Evolutionary conservation across 1,140 invertebrate genomes (phyloP).

Genomic region (Pararge aegeria): DNA sequence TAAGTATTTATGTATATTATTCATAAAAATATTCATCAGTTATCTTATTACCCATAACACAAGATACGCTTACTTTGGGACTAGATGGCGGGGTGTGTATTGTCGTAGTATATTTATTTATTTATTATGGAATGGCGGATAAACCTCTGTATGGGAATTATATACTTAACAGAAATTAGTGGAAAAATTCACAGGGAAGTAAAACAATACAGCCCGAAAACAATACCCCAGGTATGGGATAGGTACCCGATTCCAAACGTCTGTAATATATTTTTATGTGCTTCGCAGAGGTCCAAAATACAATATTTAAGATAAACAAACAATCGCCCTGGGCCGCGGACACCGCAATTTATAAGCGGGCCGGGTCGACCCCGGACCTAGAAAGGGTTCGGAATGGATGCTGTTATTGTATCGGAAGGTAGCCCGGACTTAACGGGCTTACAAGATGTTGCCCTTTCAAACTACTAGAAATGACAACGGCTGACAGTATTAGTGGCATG

Average conservation of each 20-base stretch:
- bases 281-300: slow-evolving; percentile 23
- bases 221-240: background rate
- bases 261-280: slow-evolving; percentile 30
- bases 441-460: slow-evolving; percentile 21
- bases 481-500: too few relatives aligned
- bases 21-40: too few relatives aligned
- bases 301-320: slow-evolving; percentile 44
- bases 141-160: too few relatives aligned
- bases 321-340: slow-evolving; percentile 55
- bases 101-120: too few relatives aligned
- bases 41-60: too few relatives aligned
- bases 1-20: too few relatives aligned
- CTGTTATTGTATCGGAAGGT: slow-evolving; percentile 78
- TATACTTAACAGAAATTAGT: too few relatives aligned
- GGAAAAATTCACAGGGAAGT: too few relatives aligned
- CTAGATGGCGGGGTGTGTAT: too few relatives aligned
- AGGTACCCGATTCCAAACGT: slow-evolving; percentile 7
- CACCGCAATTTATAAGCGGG: slow-evolving; percentile 69
- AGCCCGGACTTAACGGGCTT: slow-evolving; percentile 66
- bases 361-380: slow-evolving; percentile 45
- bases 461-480: slow-evolving; percentile 29
- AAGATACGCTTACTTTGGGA: too few relatives aligned
- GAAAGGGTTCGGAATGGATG: slow-evolving; percentile 62
- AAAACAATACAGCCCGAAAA: background rate
- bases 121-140: too few relatives aligned